phyloP scores from a whole-genome alignment of 2,888 invertebrate genomes.

The Cataglyphis albicans region DNA sequence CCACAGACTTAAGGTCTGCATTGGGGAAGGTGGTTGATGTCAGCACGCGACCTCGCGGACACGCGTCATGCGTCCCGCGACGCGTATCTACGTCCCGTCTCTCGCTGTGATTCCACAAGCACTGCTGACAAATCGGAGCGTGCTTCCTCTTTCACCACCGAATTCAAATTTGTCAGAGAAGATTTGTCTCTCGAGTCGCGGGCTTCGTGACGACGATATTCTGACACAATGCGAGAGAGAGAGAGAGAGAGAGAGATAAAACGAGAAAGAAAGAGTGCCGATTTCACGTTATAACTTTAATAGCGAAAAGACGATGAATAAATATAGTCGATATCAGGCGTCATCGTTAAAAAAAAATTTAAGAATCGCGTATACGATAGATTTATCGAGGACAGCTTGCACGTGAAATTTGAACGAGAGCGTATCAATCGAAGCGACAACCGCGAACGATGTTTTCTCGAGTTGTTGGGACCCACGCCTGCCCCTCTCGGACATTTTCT shows the following conservation, averaged over 20 bases:
- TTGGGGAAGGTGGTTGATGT: conserved; percentile 74
- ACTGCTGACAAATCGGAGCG: conserved; percentile 18
- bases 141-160: conserved; percentile 1
- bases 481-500: conserved; percentile 46
- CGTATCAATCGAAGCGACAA: conserved; percentile 25
- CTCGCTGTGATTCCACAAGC: neutral
- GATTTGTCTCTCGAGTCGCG: neutral
- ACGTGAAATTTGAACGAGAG: neutral
- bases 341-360: neutral
- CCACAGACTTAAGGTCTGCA: conserved; percentile 83
- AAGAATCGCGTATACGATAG: neutral
- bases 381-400: neutral
- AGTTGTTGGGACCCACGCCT: conserved; percentile 27
- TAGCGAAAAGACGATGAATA: neutral
- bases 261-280: neutral
- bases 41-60: conserved; percentile 71
- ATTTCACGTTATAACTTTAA: neutral
- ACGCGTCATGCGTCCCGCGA: conserved; percentile 52
- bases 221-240: neutral
- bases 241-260: neutral
- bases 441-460: conserved; percentile 48
- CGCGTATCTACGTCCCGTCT: conserved; percentile 34
- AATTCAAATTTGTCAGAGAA: conserved; percentile 3
- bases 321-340: neutral
- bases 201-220: neutral